Evolutionary conservation across 2,797 vertebrate species (phyloP), one percentile per base, ranked within the genome.

Genomic region (Falco biarmicus): DNA sequence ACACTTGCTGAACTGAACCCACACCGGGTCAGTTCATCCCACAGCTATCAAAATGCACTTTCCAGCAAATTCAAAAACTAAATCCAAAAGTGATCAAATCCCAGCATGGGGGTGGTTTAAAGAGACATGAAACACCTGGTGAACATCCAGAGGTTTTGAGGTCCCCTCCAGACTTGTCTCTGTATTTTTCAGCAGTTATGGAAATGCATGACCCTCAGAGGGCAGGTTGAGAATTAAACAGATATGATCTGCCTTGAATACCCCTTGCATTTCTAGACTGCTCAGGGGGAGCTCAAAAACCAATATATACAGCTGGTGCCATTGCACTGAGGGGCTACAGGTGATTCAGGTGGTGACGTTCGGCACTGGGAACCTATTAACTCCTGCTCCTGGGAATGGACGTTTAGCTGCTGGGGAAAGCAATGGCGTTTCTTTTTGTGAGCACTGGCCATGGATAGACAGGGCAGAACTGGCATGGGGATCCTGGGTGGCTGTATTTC

Each of bases 201-300:
- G 83, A 68, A 75, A 31, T 1, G 4, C 6, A 13, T 0, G 19
- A 45, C 41, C 41, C 47, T 37, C 53, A 9, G 66, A 47, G 32
- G 11, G 29, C 1, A 41, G 59, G 31, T 0, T 84, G 78, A 37
- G 61, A 31, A 39, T 2, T 13, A 19, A 34, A 53, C 28, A 34
- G 53, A 31, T 25, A 20, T 0, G 0, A 83, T 51, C 34, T 50
- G 51, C 64, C n/a, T 32, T 26, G 56, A 45, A 50, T 25, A 37
- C 16, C 32, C 41, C 18, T 39, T 29, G 39, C 1, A 28, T 15
- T 77, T 48, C 54, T 4, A 1, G 9, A 9, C 9, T 32, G 48
- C 51, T 61, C 75, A 29, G 24, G 45, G 21, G 21, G 34, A 60
- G 16, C 80, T 71, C 47, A 74, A 56, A 45, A 20, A 3, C 31